phyloP scores from a whole-genome alignment of 2,888 invertebrate species.

The Phyto melanocephala region DNA sequence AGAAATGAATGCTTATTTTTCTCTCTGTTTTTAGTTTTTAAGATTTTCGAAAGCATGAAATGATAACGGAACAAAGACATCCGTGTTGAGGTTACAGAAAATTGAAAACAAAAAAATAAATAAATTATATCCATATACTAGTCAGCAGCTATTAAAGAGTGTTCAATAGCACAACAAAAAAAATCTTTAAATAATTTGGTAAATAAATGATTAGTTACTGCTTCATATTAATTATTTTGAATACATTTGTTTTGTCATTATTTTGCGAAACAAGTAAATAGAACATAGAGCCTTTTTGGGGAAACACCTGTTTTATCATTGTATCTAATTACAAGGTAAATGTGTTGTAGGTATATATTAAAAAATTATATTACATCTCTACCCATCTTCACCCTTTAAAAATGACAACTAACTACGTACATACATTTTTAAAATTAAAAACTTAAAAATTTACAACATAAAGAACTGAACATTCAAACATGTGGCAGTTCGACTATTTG shows the following conservation, averaged over 20 bases:
- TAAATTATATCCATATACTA: neutral
- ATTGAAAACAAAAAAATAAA: neutral
- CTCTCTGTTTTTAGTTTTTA: neutral
- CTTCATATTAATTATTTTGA: too few relatives aligned
- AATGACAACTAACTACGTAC: neutral
- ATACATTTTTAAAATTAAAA: too few relatives aligned
- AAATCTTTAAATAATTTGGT: too few relatives aligned
- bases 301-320: too few relatives aligned
- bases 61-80: neutral
- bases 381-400: neutral
- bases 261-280: too few relatives aligned
- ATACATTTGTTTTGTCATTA: too few relatives aligned
- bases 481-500: neutral
- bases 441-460: too few relatives aligned
- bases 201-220: too few relatives aligned
- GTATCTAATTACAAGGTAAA: too few relatives aligned
- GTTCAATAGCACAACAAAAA: neutral
- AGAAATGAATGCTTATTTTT: neutral
- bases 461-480: neutral
- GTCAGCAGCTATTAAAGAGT: neutral
- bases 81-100: neutral
- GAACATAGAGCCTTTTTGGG: too few relatives aligned
- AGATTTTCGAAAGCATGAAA: slow-evolving; percentile 20
- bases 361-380: neutral
- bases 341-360: too few relatives aligned